Evolutionary conservation across 2,888 invertebrate species (phyloP).

Genomic region (Drosophila nigricruria): DNA sequence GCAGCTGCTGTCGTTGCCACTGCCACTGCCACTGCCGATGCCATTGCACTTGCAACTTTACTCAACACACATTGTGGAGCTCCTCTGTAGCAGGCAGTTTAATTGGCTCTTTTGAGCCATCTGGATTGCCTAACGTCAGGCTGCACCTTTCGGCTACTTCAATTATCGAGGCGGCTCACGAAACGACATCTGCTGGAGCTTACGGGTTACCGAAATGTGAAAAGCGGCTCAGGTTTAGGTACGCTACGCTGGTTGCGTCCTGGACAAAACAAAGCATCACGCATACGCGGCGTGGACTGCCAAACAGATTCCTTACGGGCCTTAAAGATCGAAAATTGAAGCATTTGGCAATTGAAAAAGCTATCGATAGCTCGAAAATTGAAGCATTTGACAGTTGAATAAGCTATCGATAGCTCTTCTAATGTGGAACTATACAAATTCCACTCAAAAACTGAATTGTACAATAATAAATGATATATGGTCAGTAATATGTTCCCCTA

Average conservation of each 20-base stretch:
- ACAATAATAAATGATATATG: background rate
- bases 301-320: background rate
- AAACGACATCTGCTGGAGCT: slow-evolving; percentile 4
- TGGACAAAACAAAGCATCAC: slow-evolving; percentile 29
- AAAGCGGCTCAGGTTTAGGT: slow-evolving; percentile 57
- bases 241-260: slow-evolving; percentile 19
- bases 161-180: slow-evolving; percentile 34
- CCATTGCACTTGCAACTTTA: slow-evolving; percentile 14
- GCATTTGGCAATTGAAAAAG: too few relatives aligned
- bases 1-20: background rate
- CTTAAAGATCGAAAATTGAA: slow-evolving; percentile 2
- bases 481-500: background rate
- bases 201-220: slow-evolving; percentile 15
- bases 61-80: background rate
- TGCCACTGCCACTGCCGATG: background rate
- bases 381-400: background rate
- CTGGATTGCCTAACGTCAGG: slow-evolving; percentile 18
- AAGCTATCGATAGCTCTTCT: background rate
- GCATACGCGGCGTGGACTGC: slow-evolving; percentile 43
- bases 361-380: background rate
- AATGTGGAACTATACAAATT: background rate
- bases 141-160: slow-evolving; percentile 21
- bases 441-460: background rate
- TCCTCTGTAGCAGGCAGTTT: slow-evolving; percentile 46
- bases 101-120: slow-evolving; percentile 63